Base-by-base conservation (phyloP, 1,140 invertebrate genomes). In the Drosophila littoralis region DNA sequence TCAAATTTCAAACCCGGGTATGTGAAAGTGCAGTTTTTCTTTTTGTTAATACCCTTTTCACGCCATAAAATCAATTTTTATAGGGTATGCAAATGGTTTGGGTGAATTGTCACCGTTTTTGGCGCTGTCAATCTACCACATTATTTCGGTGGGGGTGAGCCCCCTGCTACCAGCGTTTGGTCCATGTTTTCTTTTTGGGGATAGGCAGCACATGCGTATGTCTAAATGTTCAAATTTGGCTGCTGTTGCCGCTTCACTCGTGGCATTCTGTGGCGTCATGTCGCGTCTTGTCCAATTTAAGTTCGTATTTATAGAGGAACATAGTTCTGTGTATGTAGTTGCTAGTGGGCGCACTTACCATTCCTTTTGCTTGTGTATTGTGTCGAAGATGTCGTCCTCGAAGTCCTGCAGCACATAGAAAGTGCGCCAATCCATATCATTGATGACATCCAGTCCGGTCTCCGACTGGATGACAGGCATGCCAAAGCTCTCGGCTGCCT, bases 371-470 rank as follows among this genome's bases (percentile, higher is more conserved):
- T 95, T 95, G 69, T 94, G 93, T 69, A 97, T 93, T 69, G 92
- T 92, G 66, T 95, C 94, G 92, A 94, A 97, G 73, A 94, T 93
- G 63, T 94, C 93, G 36, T 95, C 95, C 77, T 96, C 94, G 81
- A 97, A 97, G 73, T 95, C 93, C 51, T 95, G 94, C 50, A 96
- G 75, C 72, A 97, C 93, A 92, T 95, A 97, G 77, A 95, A 94
- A 43, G 95, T 96, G 68, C 94, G 94, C 92, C 93, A 94, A 8
- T 92, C 90, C 45, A 92, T 93, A 75, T 95, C 94, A 7, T 93
- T 93, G 48, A 94, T 57, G 90, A 93, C 93, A 85, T 95, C 95
- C 77, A 93, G 69, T 22, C 95, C 95, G 75, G 93, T 94, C 79
- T 94, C 92, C 43, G 95, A 96, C 66, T 93, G 93, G 22, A 95